Evolutionary conservation across 2,888 invertebrate genomes (phyloP).

Genomic region (Habrosyne pyritoides): DNA sequence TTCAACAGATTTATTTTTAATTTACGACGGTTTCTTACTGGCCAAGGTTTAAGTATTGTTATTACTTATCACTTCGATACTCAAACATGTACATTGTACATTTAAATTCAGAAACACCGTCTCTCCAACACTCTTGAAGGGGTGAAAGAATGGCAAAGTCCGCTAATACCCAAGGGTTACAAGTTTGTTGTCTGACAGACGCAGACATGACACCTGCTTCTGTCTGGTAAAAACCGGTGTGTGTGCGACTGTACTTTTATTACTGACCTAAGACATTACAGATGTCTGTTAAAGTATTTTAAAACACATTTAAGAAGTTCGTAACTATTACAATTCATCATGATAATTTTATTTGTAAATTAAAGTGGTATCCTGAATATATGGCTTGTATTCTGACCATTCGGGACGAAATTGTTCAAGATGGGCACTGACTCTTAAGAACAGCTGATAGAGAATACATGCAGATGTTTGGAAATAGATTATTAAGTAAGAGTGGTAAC

Average conservation of each 20-base stretch:
- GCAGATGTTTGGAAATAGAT: too few species aligned
- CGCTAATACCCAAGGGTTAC: slow-evolving; percentile 6
- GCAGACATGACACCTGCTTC: slow-evolving; percentile 21
- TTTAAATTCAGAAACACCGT: not conserved
- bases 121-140: not conserved
- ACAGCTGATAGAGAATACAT: too few species aligned
- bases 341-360: too few species aligned
- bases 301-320: too few species aligned
- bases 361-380: too few species aligned
- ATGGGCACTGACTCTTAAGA: too few species aligned
- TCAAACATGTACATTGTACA: not conserved
- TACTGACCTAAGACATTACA: slow-evolving; percentile 30
- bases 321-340: too few species aligned
- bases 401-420: too few species aligned
- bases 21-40: too few species aligned
- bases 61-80: not conserved
- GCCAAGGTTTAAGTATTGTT: not conserved
- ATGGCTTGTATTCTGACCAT: too few species aligned
- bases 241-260: slow-evolving; percentile 9
- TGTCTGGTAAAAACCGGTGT: slow-evolving; percentile 15
- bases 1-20: too few species aligned
- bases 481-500: too few species aligned
- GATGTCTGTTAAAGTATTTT: slow-evolving; percentile 8
- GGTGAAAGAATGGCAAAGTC: slow-evolving; percentile 1
- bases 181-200: slow-evolving; percentile 1